Evolutionary conservation across 2,888 invertebrate species (phyloP).

Genomic region (Hoplodrina blanda): DNA sequence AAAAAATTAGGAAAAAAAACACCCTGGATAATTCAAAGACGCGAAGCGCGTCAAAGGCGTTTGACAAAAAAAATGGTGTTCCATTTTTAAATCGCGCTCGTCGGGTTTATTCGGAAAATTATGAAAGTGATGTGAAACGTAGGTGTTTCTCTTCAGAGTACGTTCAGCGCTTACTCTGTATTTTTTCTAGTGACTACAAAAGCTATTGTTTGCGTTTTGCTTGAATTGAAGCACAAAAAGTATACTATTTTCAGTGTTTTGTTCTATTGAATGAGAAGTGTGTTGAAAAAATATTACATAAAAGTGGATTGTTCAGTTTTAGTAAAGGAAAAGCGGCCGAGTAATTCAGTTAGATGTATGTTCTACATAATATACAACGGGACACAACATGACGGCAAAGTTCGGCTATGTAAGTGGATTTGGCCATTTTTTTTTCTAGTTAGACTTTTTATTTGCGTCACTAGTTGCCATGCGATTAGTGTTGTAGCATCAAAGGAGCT

Average conservation of each 20-base stretch:
- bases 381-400: constrained; percentile 91
- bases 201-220: constrained; percentile 85
- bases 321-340: constrained; percentile 85
- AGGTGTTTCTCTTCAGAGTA: constrained; percentile 81
- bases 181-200: constrained; percentile 86
- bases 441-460: constrained; percentile 30
- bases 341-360: constrained; percentile 90
- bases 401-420: constrained; percentile 89
- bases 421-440: constrained; percentile 20
- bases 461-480: constrained; percentile 49
- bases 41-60: constrained; percentile 75
- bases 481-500: constrained; percentile 32
- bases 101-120: constrained; percentile 82
- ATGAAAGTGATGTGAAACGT: constrained; percentile 88
- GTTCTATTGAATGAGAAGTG: constrained; percentile 85
- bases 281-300: constrained; percentile 87
- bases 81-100: constrained; percentile 78
- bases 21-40: constrained; percentile 73
- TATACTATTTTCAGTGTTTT: constrained; percentile 86
- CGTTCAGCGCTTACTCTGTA: constrained; percentile 79
- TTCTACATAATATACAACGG: constrained; percentile 90
- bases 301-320: constrained; percentile 88
- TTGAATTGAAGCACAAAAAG: constrained; percentile 79
- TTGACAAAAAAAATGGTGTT: constrained; percentile 78
- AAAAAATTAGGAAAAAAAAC: constrained; percentile 77